phyloP scores from a whole-genome alignment of 2,888 invertebrate species.

The Lochmaea crataegi region DNA sequence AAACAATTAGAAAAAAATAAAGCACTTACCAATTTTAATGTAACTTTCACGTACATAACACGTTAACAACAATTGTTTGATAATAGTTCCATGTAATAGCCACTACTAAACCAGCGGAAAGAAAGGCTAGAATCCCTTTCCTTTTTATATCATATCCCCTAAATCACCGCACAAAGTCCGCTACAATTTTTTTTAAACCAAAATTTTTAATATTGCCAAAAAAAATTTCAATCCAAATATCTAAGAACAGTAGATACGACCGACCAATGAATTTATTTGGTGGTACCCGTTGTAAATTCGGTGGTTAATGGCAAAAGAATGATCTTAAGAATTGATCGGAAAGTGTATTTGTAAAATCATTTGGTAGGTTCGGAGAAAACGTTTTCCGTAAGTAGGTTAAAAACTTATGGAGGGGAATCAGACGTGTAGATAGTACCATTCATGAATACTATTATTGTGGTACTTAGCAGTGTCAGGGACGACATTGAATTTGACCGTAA shows the following conservation, averaged over 20 bases:
- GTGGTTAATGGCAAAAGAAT: conserved; percentile 39
- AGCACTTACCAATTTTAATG: not conserved
- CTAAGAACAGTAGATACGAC: not conserved
- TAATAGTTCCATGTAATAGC: conserved; percentile 39
- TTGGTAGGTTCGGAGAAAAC: conserved; percentile 45
- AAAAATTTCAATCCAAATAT: not conserved
- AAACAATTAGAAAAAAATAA: not conserved
- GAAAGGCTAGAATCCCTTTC: conserved; percentile 51
- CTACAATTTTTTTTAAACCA: not conserved
- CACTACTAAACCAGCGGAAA: conserved; percentile 42
- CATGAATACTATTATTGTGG: not conserved
- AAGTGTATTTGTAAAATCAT: conserved; percentile 51
- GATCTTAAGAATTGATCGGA: conserved; percentile 42
- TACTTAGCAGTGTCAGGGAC: conserved; percentile 10
- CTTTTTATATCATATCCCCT: conserved; percentile 42
- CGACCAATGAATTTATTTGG: not conserved
- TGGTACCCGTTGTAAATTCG: conserved; percentile 18
- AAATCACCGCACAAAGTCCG: conserved; percentile 29
- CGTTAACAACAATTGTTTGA: not conserved
- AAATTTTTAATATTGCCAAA: not conserved
- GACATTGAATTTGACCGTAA: not conserved
- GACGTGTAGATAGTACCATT: conserved; percentile 37
- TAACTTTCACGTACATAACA: conserved; percentile 2
- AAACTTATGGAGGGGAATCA: conserved; percentile 30
- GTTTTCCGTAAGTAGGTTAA: conserved; percentile 30